Evolutionary conservation across 2,113 vertebrate species (phyloP), one percentile per base, ranked within the genome.

Genomic region (Alosa alosa): DNA sequence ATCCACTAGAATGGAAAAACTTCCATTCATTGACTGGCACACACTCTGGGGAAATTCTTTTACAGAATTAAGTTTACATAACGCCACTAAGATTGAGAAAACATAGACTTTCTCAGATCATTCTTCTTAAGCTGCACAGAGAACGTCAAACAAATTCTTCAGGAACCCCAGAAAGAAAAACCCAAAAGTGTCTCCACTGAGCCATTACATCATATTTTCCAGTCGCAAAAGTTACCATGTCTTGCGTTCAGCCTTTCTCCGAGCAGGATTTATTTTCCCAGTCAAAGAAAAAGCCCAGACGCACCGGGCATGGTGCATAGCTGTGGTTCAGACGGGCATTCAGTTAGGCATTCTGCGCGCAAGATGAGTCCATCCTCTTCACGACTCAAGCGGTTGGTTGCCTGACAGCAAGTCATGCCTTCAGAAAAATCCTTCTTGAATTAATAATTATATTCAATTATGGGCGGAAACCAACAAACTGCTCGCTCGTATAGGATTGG

Each of bases 251-350:
- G 25, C 72, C 72, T 36, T 13, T 78, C 72, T 6, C 15, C 3
- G 31, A 36, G 36, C 72, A 78, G 72, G 72, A 78, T 78, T 78
- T 78, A 78, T 78, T 78, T 78, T 78, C 31, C 72, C 31, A 78
- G 72, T 78, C 25, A 78, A 78, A 78, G 72, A 78, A 78, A 78
- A 78, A 78, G 72, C 31, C 15, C 72, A 78, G 31, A 78, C 72
- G 4, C 72, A 78, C 72, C 72, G 90, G 91, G 82, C 84, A 88
- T 41, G 44, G 89, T 82, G 89, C 82, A 83, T 88, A 52, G 41
- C 89, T 91, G 91, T 46, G 89, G 91, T 86, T 60, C 86, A 78
- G 87, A 88, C 84, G 88, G 93, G 88, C 85, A 90, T 89, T 92
- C 87, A 89, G 91, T 91, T 92, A 86, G 84, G 85, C 84, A 86